These are phyloP conservation scores for Drosophila pseudoananassae DNA, from an alignment of 1,140 invertebrate genomes.

Conservation along the genomic window DNA sequence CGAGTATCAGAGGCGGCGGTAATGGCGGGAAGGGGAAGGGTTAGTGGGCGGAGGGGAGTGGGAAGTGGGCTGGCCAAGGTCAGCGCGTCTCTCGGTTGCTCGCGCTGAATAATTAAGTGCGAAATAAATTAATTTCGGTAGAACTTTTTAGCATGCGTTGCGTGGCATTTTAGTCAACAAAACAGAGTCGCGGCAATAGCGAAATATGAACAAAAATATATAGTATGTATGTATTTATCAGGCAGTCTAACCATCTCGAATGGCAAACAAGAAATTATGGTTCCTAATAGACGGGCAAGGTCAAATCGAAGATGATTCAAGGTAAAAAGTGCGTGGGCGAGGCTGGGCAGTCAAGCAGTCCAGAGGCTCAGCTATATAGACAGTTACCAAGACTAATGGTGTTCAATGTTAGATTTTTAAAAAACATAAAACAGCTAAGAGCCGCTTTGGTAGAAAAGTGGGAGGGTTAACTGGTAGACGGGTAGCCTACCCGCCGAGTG, in stretches of 20 bases:
- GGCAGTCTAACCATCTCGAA: constrained; percentile 33
- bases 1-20: constrained; percentile 6
- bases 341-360: neutral
- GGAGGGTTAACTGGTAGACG: neutral
- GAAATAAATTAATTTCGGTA: constrained; percentile 76
- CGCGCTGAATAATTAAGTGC: constrained; percentile 75
- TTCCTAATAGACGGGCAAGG: constrained; percentile 40
- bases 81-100: constrained; percentile 45
- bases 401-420: neutral
- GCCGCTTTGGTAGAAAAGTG: neutral
- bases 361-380: neutral
- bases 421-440: neutral
- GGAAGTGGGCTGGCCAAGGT: constrained; percentile 48
- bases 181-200: constrained; percentile 4
- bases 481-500: constrained; percentile 4
- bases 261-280: constrained; percentile 33
- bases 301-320: constrained; percentile 27
- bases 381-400: no score
- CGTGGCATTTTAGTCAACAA: constrained; percentile 53
- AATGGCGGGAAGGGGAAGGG: constrained; percentile 7
- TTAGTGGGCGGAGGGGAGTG: neutral
- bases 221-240: constrained; percentile 8
- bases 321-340: constrained; percentile 21
- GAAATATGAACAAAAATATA: constrained; percentile 31
- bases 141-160: constrained; percentile 76